These are phyloP conservation scores for Oxyura jamaicensis DNA, from an alignment of 2,113 vertebrate species.

Conservation along the genomic window DNA sequence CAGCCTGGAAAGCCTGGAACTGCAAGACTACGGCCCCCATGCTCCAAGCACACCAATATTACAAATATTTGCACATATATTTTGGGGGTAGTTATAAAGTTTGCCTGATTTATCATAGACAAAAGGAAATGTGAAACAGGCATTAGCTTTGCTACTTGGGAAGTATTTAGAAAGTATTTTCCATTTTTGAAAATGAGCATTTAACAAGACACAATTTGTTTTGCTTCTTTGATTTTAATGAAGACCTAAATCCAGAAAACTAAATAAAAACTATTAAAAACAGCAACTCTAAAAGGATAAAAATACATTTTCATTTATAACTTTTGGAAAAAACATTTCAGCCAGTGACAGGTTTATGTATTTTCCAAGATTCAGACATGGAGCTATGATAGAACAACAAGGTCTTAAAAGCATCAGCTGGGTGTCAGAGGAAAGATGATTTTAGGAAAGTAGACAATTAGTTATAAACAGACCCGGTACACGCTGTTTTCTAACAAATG, in stretches of 20 bases:
- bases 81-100: background rate
- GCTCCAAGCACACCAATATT: background rate
- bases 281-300: background rate
- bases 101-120: background rate
- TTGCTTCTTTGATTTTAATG: background rate
- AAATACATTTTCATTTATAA: background rate
- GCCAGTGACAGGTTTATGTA: background rate
- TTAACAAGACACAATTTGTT: background rate
- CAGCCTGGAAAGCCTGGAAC: background rate
- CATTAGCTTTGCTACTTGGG: background rate
- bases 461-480: background rate
- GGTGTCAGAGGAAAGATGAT: background rate
- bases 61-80: background rate
- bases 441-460: background rate
- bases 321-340: background rate
- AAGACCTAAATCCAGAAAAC: background rate
- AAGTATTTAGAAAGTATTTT: background rate
- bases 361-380: background rate
- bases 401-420: background rate
- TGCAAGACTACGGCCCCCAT: background rate
- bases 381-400: background rate
- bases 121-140: background rate
- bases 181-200: background rate
- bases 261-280: background rate
- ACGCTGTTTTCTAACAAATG: background rate